Base-by-base conservation (phyloP, 2,113 vertebrate species). In the Actenoides lindsayi region DNA sequence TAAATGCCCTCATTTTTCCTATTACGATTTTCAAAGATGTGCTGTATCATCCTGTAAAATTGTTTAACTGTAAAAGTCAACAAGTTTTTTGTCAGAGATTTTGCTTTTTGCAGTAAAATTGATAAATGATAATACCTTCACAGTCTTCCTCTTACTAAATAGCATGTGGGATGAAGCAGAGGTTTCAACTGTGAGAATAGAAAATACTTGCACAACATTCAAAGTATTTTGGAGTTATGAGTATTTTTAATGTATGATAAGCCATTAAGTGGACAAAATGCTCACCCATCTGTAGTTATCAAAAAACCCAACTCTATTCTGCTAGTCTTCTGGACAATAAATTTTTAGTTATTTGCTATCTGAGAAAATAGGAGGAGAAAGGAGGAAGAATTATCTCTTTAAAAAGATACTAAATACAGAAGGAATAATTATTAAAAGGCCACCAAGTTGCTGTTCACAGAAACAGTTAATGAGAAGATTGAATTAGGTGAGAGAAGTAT, bases 61-160 rank as follows among this genome's bases (percentile, higher is more conserved):
- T 48, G 16, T 82, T 95, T 91, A 78, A 71, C 24, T 65, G 37
- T 76, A 74, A 44, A n/a, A 81, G 23, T 57, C 56, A 89, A 31
- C 16, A 68, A 2, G 1, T 81, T 87, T 42, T 87, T 89, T 93
- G 53, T 67, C 37, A 79, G 51, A 70, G 23, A 63, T 81, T 60
- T 81, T 71, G 44, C 27, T 80, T 94, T 94, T 84, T 76, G 39
- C 41, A 76, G n/a, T 85, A 50, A 94, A 91, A 89, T 28, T 62
- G 31, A 57, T 68, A 84, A 75, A 75, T 75, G 27, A 48, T 60
- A 27, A 56, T 75, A 62, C 30, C 6, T 82, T 93, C 25, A 8
- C 30, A 44, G 65, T 41, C 59, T 85, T 80, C 53, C 27, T 62
- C 4, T 54, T 81, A 41, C n/a, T 63, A 51, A 35, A 30, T 14